A percentile compares a stretch with the other conserved stretches of the same genome.
Conservation (phyloP, 2,113 vertebrate species). For the Emydocephalus ijimae region DNA sequence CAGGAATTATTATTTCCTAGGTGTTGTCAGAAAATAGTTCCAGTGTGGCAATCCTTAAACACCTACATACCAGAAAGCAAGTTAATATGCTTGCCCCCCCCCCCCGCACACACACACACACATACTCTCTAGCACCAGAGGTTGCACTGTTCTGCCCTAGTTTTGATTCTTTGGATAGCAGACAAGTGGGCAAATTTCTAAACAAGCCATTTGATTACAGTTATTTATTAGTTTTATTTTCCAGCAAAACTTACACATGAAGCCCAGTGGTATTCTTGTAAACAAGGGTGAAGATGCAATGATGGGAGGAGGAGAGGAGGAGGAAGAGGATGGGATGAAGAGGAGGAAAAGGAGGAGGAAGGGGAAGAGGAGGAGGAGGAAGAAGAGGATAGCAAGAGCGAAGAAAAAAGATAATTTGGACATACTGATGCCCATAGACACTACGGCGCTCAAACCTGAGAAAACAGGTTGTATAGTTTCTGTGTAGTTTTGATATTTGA, state of each 20-base stretch:
- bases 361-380: no score
- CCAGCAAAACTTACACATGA: neutral
- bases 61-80: neutral
- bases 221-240: neutral
- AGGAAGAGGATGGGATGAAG: neutral
- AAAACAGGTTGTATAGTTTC: neutral
- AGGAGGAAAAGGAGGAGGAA: neutral
- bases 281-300: neutral
- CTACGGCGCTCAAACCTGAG: neutral
- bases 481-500: neutral
- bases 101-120: no score
- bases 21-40: neutral
- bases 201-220: neutral
- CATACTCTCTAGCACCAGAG: neutral
- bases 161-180: neutral
- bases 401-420: neutral
- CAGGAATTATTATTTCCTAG: neutral
- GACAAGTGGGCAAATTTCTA: neutral
- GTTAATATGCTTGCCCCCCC: neutral
- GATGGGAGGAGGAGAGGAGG: neutral
- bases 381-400: neutral
- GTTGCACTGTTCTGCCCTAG: neutral
- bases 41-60: neutral
- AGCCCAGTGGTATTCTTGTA: neutral
- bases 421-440: neutral